Evolutionary conservation across 2,113 vertebrate species (phyloP).

Genomic region (Pipa parva): DNA sequence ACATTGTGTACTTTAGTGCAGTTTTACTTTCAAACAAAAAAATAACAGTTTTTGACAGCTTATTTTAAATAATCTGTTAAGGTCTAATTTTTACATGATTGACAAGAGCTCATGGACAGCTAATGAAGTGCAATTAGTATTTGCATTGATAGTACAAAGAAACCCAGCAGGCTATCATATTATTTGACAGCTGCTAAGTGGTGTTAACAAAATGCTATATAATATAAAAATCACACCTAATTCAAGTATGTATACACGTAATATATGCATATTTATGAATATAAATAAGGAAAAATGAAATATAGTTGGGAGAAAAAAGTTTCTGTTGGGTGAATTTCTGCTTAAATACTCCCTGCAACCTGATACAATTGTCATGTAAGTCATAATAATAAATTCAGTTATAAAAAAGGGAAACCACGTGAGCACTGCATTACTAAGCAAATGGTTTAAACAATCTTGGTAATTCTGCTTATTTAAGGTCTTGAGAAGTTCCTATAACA

Average conservation of each 20-base stretch:
- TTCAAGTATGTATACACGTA: background rate
- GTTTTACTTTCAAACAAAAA: background rate
- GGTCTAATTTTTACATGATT: background rate
- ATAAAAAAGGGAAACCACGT: no score
- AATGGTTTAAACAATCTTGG: no score
- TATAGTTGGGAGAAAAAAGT: no score
- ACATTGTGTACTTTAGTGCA: background rate
- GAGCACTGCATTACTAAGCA: no score
- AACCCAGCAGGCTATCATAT: constrained; percentile 11
- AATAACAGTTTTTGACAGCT: background rate
- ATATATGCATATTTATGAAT: background rate
- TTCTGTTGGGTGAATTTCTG: no score
- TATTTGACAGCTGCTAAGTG: constrained; percentile 16
- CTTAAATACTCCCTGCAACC: no score
- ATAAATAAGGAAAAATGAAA: background rate
- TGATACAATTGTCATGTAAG: no score
- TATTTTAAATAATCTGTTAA: background rate
- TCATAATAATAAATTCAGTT: no score
- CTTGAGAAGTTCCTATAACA: no score
- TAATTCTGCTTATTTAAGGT: no score
- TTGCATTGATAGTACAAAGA: constrained; percentile 1
- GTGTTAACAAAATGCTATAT: constrained; percentile 17
- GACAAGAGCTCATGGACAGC: background rate
- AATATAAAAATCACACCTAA: constrained; percentile 3
- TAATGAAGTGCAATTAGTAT: constrained; percentile 9